Evolutionary conservation across 2,113 vertebrate genomes (phyloP), one percentile per base, ranked within the genome.

Genomic region (Sporophila hypoxantha): DNA sequence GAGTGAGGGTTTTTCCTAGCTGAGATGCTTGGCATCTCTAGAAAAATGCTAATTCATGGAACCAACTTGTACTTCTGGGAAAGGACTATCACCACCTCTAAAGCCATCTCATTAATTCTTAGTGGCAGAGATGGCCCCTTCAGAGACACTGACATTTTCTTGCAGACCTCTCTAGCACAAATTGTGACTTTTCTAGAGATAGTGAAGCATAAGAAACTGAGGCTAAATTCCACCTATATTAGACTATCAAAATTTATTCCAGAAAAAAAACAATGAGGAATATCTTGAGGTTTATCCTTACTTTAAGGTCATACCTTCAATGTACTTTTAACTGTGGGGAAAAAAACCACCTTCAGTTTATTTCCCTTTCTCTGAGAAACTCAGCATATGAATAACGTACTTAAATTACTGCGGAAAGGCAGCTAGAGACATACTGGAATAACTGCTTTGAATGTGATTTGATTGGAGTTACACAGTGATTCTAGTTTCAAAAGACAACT

Each of bases 381-480:
- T 73, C 76, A 88, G 81, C 78, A 49, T 87, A 86, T 93, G 91
- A 94, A 88, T 92, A 86, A 76, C 2, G 0, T 78, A 67, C 53
- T 52, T 91, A 88, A 91, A 91, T 93, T 91, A 69, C 87, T 61
- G 86, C 7, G 17, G 80, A 85, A 89, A 88, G 82, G 55, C 70
- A 73, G 42, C 66, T 70, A 92, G 70, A 55, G 65, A 74, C 71
- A 16, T 64, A 34, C 67, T 77, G 53, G 75, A 94, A 91, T 64
- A 93, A 88, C 77, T 82, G 46, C 70, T 89, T 59, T 89, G 79
- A 93, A 92, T 92, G 80, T 80, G 78, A 67, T 81, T 82, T 94
- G 90, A 85, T 89, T 88, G 65, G 92, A 90, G 85, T 79, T 71
- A 75, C 27, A 76, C 30, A 76, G 77, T 49, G 47, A 67, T 91